A percentile compares a stretch with the other conserved stretches of the same genome.
Conservation (phyloP, 1,140 invertebrate species). For the Papilio polytes region DNA sequence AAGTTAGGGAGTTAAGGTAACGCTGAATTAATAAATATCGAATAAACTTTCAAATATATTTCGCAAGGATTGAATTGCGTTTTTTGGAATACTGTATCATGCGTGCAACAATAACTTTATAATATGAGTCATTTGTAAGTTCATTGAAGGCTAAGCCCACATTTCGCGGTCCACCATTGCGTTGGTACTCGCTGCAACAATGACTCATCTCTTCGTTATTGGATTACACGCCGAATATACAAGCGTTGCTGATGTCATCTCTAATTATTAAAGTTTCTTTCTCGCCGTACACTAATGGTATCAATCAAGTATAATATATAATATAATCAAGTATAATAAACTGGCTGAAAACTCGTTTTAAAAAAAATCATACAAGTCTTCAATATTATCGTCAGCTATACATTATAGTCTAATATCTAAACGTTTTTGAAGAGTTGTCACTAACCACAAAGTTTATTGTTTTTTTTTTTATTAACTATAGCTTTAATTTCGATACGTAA, state of each 20-base stretch:
- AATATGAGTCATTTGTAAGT: conserved; percentile 24
- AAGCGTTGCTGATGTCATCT: conserved; percentile 51
- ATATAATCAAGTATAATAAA: background rate
- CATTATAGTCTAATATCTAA: background rate
- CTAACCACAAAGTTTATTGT: background rate
- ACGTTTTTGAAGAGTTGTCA: too few relatives aligned
- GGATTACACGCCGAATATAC: conserved; percentile 58
- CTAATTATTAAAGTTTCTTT: conserved; percentile 39
- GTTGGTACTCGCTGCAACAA: conserved; percentile 6
- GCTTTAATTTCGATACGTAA: too few relatives aligned
- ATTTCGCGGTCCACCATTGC: conserved; percentile 24
- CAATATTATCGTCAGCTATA: background rate
- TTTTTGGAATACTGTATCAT: background rate
- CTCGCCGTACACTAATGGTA: background rate
- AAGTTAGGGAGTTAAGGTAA: background rate
- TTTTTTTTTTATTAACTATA: too few relatives aligned
- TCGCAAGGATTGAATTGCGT: background rate
- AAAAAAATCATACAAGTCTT: background rate
- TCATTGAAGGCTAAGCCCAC: conserved; percentile 33
- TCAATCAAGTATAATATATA: background rate
- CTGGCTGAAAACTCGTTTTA: background rate
- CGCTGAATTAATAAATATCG: background rate
- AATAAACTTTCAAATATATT: background rate
- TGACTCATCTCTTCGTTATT: conserved; percentile 60
- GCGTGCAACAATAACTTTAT: conserved; percentile 2